Evolutionary conservation across 2,888 invertebrate species (phyloP).

Genomic region (Euspilapteryx auroguttella): DNA sequence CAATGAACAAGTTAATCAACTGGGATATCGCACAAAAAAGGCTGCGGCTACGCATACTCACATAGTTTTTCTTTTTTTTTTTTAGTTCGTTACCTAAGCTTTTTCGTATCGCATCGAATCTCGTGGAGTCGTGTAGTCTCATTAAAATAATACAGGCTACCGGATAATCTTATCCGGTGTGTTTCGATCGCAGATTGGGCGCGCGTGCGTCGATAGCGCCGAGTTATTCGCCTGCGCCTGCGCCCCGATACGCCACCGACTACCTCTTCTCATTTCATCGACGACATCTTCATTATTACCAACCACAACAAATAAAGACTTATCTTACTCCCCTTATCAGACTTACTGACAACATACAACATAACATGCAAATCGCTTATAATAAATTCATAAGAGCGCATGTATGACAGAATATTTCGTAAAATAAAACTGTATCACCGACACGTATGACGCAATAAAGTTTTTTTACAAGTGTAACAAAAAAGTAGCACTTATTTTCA

Average conservation of each 20-base stretch:
- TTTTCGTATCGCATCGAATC: conserved; percentile 52
- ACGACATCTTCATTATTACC: conserved; percentile 55
- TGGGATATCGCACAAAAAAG: no score
- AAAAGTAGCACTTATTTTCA: conserved; percentile 22
- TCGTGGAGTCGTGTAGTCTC: conserved; percentile 57
- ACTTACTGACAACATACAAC: no score
- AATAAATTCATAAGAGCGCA: conserved; percentile 46
- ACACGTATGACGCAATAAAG: conserved; percentile 12
- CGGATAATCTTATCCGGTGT: conserved; percentile 60
- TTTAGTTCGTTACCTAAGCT: conserved; percentile 54
- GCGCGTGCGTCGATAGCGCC: conserved; percentile 56
- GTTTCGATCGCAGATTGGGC: conserved; percentile 58
- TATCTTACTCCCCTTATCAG: no score
- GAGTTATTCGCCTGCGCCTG: conserved; percentile 51
- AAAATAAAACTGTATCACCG: conserved; percentile 29
- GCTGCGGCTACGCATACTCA: no score
- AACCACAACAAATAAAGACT: no score
- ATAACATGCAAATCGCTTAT: conserved; percentile 32
- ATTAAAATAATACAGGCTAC: conserved; percentile 62
- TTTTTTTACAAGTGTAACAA: conserved; percentile 32
- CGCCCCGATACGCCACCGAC: conserved; percentile 40
- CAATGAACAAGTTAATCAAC: no score
- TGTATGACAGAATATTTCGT: conserved; percentile 33
- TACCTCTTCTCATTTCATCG: conserved; percentile 28
- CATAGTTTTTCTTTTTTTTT: no score